Percentiles rank a stretch among this genome's conserved stretches.
These are phyloP conservation scores for Mastomys natalensis DNA, from an alignment of 2,113 vertebrate species.

Conservation along the genomic window DNA sequence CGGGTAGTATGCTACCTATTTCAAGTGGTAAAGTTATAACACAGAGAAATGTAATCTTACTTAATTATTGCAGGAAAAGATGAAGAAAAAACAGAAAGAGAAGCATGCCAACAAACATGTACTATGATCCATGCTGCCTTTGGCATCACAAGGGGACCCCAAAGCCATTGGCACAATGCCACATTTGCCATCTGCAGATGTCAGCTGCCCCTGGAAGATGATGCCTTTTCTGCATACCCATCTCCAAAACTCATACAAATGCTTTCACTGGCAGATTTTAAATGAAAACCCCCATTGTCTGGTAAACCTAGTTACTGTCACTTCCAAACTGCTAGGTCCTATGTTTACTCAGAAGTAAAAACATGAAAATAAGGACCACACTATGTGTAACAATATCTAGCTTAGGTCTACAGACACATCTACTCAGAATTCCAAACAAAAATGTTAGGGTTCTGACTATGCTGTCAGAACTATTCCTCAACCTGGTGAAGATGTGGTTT, in stretches of 20 bases:
- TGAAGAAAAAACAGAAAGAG: background rate
- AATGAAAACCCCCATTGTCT: background rate
- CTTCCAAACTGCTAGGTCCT: background rate
- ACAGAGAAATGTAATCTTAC: background rate
- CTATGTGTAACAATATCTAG: background rate
- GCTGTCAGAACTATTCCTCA: background rate
- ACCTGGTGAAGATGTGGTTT: background rate
- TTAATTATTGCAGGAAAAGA: background rate
- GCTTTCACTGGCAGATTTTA: slow-evolving; percentile 2
- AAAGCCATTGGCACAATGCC: background rate
- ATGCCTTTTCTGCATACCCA: background rate
- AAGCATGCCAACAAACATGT: background rate
- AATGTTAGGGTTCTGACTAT: background rate
- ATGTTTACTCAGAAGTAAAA: no score
- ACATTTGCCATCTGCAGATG: slow-evolving; percentile 17
- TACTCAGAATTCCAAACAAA: background rate
- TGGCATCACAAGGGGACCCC: background rate
- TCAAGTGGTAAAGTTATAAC: background rate
- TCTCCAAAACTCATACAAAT: slow-evolving; percentile 26
- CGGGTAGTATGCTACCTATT: background rate
- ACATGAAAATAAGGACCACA: background rate
- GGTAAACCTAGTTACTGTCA: background rate
- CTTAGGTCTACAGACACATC: background rate
- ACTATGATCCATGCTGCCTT: background rate
- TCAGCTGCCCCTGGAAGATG: slow-evolving; percentile 44